Conservation (phyloP, 2,797 vertebrate genomes). For the Neosilurus hyrtlii region DNA sequence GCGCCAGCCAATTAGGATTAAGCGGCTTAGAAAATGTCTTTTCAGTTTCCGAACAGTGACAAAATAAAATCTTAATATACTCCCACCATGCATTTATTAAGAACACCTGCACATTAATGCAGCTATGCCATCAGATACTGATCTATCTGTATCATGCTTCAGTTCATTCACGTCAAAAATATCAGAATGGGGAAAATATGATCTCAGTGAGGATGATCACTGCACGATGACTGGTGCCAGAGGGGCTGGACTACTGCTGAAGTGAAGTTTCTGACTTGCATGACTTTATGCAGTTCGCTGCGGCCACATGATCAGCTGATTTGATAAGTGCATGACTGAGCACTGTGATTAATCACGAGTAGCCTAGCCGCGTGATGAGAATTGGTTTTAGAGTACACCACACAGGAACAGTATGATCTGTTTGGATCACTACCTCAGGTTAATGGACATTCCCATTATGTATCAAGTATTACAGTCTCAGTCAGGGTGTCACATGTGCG, state of each 20-base stretch:
- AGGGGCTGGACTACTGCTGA: too few species aligned
- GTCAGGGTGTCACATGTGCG: too few species aligned
- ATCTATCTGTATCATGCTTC: background rate
- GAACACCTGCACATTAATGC: background rate
- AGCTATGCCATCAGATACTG: too few species aligned
- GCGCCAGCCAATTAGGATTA: too few species aligned
- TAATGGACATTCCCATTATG: too few species aligned
- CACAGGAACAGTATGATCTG: too few species aligned
- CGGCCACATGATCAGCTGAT: background rate
- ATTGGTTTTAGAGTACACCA: background rate
- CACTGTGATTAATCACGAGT: background rate
- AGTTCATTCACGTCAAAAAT: background rate
- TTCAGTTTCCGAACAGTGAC: background rate
- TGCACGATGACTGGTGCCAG: background rate
- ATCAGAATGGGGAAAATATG: background rate
- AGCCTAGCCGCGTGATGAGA: background rate
- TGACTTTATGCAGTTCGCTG: background rate
- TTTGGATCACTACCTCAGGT: too few species aligned
- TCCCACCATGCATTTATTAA: background rate
- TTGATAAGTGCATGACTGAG: background rate
- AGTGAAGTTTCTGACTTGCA: background rate
- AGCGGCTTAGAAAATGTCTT: too few species aligned
- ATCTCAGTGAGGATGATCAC: background rate
- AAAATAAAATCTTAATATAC: background rate
- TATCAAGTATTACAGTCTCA: background rate